phyloP scores from a whole-genome alignment of 2,113 vertebrate genomes.

The Phodopus roborovskii region DNA sequence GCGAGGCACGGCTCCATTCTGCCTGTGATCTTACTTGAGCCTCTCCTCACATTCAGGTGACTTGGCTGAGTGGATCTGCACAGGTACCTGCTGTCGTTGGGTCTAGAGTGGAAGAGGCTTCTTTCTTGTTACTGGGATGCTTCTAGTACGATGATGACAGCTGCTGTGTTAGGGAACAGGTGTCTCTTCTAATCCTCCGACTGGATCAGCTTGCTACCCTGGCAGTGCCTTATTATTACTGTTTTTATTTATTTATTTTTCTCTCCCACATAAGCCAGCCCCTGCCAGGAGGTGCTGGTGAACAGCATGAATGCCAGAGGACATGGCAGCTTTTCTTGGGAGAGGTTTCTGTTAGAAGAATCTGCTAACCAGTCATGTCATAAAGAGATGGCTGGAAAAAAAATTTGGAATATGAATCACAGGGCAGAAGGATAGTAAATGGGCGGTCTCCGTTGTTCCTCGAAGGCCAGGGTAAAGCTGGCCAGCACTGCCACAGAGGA shows the following conservation, averaged over 20 bases:
- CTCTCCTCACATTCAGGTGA: conserved; percentile 26
- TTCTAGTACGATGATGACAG: conserved; percentile 22
- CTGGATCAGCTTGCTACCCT: conserved; percentile 45
- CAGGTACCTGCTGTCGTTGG: not conserved
- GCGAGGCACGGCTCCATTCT: not conserved
- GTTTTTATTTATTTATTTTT: conserved; percentile 59
- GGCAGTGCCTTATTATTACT: conserved; percentile 51
- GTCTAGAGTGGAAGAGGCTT: conserved; percentile 6
- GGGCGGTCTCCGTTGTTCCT: conserved; percentile 27
- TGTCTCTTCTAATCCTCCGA: conserved; percentile 60
- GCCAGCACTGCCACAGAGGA: not conserved
- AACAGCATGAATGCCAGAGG: conserved; percentile 25
- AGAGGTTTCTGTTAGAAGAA: conserved; percentile 57
- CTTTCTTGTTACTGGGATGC: conserved; percentile 33
- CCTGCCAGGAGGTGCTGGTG: conserved; percentile 39
- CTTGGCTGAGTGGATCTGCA: not conserved
- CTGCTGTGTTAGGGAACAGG: conserved; percentile 65
- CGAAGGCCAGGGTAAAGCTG: conserved; percentile 49
- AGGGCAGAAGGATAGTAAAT: conserved; percentile 7
- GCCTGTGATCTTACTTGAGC: conserved; percentile 3
- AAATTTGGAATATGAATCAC: not conserved
- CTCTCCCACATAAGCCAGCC: not conserved
- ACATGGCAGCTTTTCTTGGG: conserved; percentile 37
- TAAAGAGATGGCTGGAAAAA: conserved; percentile 54
- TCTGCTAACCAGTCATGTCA: not conserved